Base-by-base conservation (phyloP, 2,888 invertebrate genomes). In the Tromatobia lineatoria region DNA sequence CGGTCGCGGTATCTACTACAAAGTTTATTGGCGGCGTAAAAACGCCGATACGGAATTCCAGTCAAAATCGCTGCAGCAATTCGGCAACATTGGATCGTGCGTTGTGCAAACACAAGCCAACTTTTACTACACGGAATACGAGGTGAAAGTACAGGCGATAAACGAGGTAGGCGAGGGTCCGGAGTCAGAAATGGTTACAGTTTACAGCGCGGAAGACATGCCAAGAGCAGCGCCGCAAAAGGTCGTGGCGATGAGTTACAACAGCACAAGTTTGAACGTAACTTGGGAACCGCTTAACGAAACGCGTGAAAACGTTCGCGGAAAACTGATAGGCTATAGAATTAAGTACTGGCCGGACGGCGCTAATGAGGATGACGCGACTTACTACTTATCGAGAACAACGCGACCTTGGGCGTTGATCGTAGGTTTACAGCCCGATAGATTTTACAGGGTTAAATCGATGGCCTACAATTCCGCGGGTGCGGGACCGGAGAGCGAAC, bases 381-480 rank as follows among this genome's bases (percentile, higher is more conserved):
- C 98, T 59, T 98, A 97, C 93, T 98, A 97, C 93, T 94, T 99
- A 77, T 98, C 98, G 11, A 95, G 98, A 84, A 97, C 97, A 1
- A 97, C 97, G 1, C 95, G 96, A 73, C 96, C 97, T 75, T 97
- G 97, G 96, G 98, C 99, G 0, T 94, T 98, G 2, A 97, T 99
- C 91, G 98, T 99, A 13, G 99, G 99, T 88, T 94, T 99, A 69
- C 96, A 97, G 90, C 98, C 99, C 0, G 97, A 99, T 93, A 98
- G 97, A 0, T 97, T 98, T 92, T 99, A 99, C 94, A 97, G 95
- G 90, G 98, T 99, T 0, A 98, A 98, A 95, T 97, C 98, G 1
- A 99, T 99, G 98, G 99, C 98, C 0, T 99, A 98, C 91, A 99
- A 99, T 94, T 96, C 97, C 0, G 99, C 99, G 3, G 99, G 99